These are phyloP conservation scores for Elachura formosa DNA, from an alignment of 2,113 vertebrate genomes.

Conservation along the genomic window DNA sequence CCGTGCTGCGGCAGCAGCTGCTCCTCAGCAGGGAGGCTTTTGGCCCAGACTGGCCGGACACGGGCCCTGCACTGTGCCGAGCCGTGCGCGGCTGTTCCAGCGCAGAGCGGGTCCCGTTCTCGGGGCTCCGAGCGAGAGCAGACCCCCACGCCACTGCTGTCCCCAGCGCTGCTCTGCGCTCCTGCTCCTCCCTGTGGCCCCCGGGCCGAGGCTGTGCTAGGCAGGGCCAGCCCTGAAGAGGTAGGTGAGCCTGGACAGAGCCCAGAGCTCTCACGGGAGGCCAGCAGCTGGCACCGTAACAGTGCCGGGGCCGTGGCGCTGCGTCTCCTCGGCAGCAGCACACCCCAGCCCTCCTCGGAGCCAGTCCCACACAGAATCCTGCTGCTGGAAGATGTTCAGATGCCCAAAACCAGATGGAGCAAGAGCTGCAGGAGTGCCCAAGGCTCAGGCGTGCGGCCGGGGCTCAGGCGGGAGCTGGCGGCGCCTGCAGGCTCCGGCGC, in stretches of 20 bases:
- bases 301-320: rapidly evolving
- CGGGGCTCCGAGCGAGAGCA: no score
- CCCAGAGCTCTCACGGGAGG: no score
- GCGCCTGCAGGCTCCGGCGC: not conserved
- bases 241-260: not conserved
- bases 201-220: not conserved
- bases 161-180: no score
- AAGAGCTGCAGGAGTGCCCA: not conserved
- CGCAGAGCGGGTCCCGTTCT: no score
- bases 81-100: no score
- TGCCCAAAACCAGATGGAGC: not conserved
- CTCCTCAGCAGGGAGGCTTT: not conserved
- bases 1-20: not conserved
- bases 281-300: no score
- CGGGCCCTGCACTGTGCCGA: not conserved
- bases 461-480: not conserved
- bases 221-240: not conserved
- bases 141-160: no score
- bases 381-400: no score
- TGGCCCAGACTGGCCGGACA: not conserved
- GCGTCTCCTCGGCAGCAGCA: not conserved
- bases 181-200: no score
- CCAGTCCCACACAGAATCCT: rapidly evolving
- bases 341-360: no score
- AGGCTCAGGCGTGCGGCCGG: no score